A percentile compares a stretch with the other conserved stretches of the same genome.
phyloP scores from a whole-genome alignment of 2,888 invertebrate species.

The Ormia ochracea region DNA sequence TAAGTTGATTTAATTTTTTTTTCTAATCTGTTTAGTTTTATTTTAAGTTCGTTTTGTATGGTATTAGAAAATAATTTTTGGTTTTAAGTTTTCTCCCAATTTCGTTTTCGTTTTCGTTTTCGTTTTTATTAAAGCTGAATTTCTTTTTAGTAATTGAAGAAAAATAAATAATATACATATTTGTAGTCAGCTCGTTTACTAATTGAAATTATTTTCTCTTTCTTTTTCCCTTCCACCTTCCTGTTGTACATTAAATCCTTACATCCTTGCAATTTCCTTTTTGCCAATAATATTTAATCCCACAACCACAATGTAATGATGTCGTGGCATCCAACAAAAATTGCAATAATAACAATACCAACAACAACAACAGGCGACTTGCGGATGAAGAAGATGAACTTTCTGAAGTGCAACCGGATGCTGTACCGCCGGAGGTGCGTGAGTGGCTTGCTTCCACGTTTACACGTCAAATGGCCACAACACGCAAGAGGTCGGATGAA shows the following conservation, averaged over 20 bases:
- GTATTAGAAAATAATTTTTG: slow-evolving; percentile 4
- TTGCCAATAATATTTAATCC: slow-evolving; percentile 1
- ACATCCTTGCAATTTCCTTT: slow-evolving; percentile 55
- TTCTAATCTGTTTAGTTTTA: not conserved
- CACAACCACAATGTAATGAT: not conserved
- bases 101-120: not conserved
- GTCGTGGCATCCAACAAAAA: not conserved
- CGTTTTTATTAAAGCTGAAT: slow-evolving; percentile 18
- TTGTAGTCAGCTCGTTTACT: slow-evolving; percentile 25
- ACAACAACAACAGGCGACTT: slow-evolving; percentile 80
- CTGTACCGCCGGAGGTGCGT: slow-evolving; percentile 95
- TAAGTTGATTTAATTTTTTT: not conserved
- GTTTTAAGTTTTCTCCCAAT: not conserved
- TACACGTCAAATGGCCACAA: slow-evolving; percentile 90
- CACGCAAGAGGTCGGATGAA: slow-evolving; percentile 86
- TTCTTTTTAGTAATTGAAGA: slow-evolving; percentile 11
- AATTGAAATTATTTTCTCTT: slow-evolving; percentile 44
- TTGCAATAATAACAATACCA: not conserved
- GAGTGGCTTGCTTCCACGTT: slow-evolving; percentile 98
- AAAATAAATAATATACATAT: not conserved
- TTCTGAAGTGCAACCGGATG: slow-evolving; percentile 96
- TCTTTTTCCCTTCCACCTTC: slow-evolving; percentile 52
- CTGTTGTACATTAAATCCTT: slow-evolving; percentile 30
- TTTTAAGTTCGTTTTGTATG: not conserved
- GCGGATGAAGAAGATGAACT: slow-evolving; percentile 96